phyloP scores from a whole-genome alignment of 2,113 vertebrate species.

The Neogobius melanostomus region DNA sequence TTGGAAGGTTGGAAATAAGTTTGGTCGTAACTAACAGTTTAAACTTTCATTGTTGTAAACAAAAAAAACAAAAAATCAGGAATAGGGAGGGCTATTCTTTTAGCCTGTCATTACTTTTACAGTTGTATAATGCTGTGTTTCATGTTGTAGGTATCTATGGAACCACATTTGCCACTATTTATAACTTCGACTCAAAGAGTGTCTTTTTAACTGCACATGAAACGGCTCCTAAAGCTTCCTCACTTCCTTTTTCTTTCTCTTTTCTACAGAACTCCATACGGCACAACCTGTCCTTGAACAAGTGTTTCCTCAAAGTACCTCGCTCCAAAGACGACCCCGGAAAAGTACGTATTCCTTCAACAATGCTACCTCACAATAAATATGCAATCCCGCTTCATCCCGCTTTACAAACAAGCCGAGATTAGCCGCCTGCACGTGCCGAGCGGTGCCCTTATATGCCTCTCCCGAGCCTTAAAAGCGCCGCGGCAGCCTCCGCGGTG shows the following conservation, averaged over 20 bases:
- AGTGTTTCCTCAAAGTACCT: slow-evolving; percentile 84
- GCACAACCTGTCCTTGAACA: slow-evolving; percentile 81
- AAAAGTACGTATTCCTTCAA: slow-evolving; percentile 76
- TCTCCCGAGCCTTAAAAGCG: slow-evolving; percentile 47
- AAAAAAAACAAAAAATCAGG: too few species aligned
- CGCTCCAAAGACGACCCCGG: slow-evolving; percentile 81
- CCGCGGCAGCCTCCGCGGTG: slow-evolving; percentile 46
- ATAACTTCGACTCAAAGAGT: not conserved
- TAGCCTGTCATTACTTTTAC: too few species aligned
- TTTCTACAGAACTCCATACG: slow-evolving; percentile 76
- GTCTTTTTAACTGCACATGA: not conserved
- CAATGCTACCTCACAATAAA: slow-evolving; percentile 28
- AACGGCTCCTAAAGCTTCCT: not conserved
- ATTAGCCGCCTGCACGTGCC: slow-evolving; percentile 26
- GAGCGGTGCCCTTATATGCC: slow-evolving; percentile 14
- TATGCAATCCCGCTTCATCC: slow-evolving; percentile 28
- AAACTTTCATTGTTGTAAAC: too few species aligned
- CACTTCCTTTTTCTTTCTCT: slow-evolving; percentile 2
- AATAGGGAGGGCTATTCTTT: too few species aligned
- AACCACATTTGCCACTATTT: not conserved
- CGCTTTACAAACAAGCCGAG: slow-evolving; percentile 18
- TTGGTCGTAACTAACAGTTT: not conserved
- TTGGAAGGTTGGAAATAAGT: not conserved
- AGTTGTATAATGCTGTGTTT: too few species aligned
- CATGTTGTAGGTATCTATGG: not conserved